Evolutionary conservation across 2,113 vertebrate species (phyloP), one percentile per base, ranked within the genome.

Genomic region (Plectropomus leopardus): DNA sequence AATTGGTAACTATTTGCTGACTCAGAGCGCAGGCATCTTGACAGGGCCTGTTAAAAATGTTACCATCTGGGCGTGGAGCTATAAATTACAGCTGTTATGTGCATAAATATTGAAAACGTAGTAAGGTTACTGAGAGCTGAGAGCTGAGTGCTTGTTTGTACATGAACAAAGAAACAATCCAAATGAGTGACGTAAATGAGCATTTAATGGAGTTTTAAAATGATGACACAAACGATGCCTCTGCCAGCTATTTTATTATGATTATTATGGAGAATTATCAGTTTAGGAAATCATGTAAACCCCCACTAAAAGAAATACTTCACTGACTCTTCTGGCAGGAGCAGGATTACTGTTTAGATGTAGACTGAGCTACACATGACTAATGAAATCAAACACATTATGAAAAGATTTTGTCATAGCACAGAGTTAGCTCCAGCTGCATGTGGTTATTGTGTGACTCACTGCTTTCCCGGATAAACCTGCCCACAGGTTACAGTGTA

Each of bases 281-380:
- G 7, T 42, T 57, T 48, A 78, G 16, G 45, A 44, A 59, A 67
- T 67, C n/a, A 23, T 45, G 61, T 72, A 53, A 51, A 59, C 19
- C 24, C 57, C 24, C 10, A 13, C 54, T n/a, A 10, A 36, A 51
- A 48, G 36, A 9, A 60, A 19, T 16, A 17, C 26, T 50, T 34
- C 3, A n/a, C 17, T 53, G 24, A 34, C 26, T 24, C 1, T 30
- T 10, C 23, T 50, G 60, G 32, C 53, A 72, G 51, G 9, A 28
- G 24, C 40, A 48, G 4, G 19, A 58, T 75, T 7, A 17, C 14
- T 32, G 19, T 59, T 24, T 48, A 47, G 10, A 7, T 9, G 16
- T 28, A 11, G 4, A 28, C 54, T 9, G n/a, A 72, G n/a, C 23
- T 45, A 53, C 57, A 51, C 24, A 45, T 45, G 53, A 66, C 16